Percentiles rank a stretch among this genome's conserved stretches.
Conservation (phyloP, 2,888 invertebrate species). For the Timandra comae region DNA sequence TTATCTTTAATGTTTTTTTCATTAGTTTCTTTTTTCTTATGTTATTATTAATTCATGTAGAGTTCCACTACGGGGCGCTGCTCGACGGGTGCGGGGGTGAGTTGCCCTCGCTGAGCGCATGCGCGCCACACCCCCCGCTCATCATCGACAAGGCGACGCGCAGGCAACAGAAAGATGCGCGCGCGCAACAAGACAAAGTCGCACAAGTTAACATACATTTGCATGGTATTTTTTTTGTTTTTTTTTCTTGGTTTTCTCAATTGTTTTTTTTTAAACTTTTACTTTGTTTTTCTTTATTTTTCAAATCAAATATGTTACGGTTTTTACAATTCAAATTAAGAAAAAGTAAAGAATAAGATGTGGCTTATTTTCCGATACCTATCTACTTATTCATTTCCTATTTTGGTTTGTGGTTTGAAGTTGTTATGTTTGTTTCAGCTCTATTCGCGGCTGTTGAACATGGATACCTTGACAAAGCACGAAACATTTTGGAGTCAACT, state of each 20-base stretch:
- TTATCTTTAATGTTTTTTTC: no score
- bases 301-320: conserved; percentile 2
- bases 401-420: no score
- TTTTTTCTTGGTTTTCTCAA: conserved; percentile 22
- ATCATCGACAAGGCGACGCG: conserved; percentile 78
- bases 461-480: conserved; percentile 94
- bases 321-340: no score
- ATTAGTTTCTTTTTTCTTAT: conserved; percentile 26
- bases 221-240: conserved; percentile 81
- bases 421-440: conserved; percentile 87
- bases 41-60: conserved; percentile 43
- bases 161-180: conserved; percentile 78
- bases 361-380: no score
- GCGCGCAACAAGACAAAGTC: conserved; percentile 84
- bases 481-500: conserved; percentile 92
- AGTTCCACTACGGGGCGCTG: conserved; percentile 76
- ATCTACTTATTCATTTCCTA: no score
- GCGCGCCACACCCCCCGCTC: conserved; percentile 70
- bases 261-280: conserved; percentile 11
- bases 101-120: conserved; percentile 63
- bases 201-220: conserved; percentile 89
- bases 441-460: conserved; percentile 97
- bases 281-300: conserved; percentile 1
- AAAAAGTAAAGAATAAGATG: no score
- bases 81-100: conserved; percentile 76